These are phyloP conservation scores for Tachina lurida DNA, from an alignment of 2,888 invertebrate species.

Conservation along the genomic window DNA sequence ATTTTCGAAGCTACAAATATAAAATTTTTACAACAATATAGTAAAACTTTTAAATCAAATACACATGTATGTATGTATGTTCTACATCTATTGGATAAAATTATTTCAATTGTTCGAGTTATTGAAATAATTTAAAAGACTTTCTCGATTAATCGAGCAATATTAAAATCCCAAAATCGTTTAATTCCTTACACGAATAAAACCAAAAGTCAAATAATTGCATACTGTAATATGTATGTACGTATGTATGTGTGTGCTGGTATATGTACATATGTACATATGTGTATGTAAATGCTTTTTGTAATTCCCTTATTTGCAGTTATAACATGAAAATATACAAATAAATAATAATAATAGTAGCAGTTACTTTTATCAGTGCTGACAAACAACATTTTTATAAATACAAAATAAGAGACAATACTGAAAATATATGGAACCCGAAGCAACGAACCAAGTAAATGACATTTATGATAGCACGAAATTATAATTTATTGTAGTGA, in stretches of 20 bases:
- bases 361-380: constrained; percentile 23
- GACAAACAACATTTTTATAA: constrained; percentile 33
- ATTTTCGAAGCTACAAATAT: no score
- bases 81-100: no score
- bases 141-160: no score
- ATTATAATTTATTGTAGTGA: not conserved
- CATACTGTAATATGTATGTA: not conserved
- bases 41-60: no score
- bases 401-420: constrained; percentile 1
- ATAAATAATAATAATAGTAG: no score
- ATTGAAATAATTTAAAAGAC: no score
- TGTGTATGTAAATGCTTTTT: not conserved
- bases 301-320: constrained; percentile 27
- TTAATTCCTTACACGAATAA: no score
- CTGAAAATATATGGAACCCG: constrained; percentile 9
- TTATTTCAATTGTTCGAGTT: no score
- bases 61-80: no score
- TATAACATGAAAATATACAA: constrained; percentile 35
- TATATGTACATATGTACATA: no score
- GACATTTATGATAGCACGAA: constrained; percentile 42
- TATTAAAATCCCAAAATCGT: no score
- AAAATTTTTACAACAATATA: no score
- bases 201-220: not conserved
- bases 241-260: not conserved
- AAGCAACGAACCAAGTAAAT: constrained; percentile 35